Conservation (phyloP, 2,888 invertebrate species). For the Tetragonisca angustula region DNA sequence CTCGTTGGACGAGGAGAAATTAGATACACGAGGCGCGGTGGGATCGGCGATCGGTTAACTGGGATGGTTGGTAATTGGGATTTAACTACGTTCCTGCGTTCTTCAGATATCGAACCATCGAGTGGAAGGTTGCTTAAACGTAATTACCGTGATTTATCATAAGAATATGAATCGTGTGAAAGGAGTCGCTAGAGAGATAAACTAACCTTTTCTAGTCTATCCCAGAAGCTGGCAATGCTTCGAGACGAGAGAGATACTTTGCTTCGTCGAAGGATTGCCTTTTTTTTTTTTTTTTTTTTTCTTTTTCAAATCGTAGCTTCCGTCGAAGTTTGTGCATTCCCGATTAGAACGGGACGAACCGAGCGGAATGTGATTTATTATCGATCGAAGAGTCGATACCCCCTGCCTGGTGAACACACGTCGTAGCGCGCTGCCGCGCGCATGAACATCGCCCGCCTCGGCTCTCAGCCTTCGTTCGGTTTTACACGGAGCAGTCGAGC, state of each 20-base stretch:
- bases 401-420: constrained; percentile 78
- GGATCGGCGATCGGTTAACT: background rate
- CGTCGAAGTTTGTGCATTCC: constrained; percentile 1
- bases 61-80: background rate
- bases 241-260: background rate
- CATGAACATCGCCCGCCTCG: constrained; percentile 51
- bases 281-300: constrained; percentile 5
- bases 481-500: constrained; percentile 13
- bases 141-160: background rate
- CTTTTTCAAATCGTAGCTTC: constrained; percentile 62
- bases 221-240: background rate
- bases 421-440: constrained; percentile 70
- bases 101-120: background rate
- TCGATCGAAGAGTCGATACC: constrained; percentile 63
- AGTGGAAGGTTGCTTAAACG: background rate
- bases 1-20: background rate
- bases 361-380: constrained; percentile 76
- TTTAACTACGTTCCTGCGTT: background rate
- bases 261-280: constrained; percentile 30
- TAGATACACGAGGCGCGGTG: too few species aligned
- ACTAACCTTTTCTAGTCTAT: background rate
- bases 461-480: constrained; percentile 35
- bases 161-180: background rate
- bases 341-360: constrained; percentile 57
- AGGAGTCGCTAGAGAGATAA: background rate